phyloP scores from a whole-genome alignment of 2,888 invertebrate species.

The Liopterus haemorrhoidalis region DNA sequence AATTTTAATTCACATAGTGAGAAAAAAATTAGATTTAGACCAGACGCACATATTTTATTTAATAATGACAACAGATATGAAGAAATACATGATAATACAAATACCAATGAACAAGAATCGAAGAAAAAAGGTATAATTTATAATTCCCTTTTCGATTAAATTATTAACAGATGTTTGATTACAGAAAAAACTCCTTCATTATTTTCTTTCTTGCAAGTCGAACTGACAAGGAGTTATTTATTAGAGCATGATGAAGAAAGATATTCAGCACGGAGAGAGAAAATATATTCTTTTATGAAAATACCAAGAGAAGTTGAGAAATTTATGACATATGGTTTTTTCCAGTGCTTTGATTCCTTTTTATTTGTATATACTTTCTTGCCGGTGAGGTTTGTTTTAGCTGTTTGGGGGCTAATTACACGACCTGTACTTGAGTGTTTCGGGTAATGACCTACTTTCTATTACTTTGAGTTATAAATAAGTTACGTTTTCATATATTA shows the following conservation, averaged over 20 bases:
- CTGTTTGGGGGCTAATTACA: constrained; percentile 72
- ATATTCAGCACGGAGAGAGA: constrained; percentile 87
- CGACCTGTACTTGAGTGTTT: constrained; percentile 69
- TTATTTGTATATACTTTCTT: constrained; percentile 96
- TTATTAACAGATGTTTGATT: constrained; percentile 21
- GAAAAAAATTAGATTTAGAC: constrained; percentile 49
- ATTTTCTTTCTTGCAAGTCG: constrained; percentile 72
- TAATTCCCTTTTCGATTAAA: background rate
- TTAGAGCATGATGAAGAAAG: constrained; percentile 93
- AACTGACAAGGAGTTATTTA: constrained; percentile 87
- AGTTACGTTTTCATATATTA: background rate
- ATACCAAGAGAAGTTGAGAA: constrained; percentile 89
- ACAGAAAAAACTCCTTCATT: constrained; percentile 44
- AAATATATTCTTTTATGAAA: constrained; percentile 94
- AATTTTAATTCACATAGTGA: constrained; percentile 35
- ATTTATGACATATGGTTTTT: constrained; percentile 89
- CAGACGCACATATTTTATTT: constrained; percentile 44
- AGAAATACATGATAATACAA: constrained; percentile 39
- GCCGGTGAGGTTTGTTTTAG: constrained; percentile 85
- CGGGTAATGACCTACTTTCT: constrained; percentile 47
- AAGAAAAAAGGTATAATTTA: constrained; percentile 33
- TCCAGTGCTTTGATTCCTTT: constrained; percentile 96
- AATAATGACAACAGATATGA: constrained; percentile 43
- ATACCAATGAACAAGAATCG: constrained; percentile 35
- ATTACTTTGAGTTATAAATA: background rate